Base-by-base conservation (phyloP, 2,888 invertebrate species). In the Diaperis boleti region DNA sequence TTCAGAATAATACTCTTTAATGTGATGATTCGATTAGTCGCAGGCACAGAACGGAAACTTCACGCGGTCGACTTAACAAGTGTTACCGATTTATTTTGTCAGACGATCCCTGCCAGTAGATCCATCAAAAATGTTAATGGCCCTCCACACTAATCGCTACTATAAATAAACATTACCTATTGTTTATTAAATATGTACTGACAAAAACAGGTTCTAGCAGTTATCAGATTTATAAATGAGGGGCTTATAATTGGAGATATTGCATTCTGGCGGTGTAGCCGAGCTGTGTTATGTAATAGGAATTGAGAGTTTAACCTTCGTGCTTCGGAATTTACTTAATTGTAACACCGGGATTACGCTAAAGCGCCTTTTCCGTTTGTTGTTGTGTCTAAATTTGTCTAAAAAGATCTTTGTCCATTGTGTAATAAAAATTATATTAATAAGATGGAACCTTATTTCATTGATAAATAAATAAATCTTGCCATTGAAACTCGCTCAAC, bases 1-100 rank as follows among this genome's bases (percentile, higher is more conserved):
- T 39, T 52, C 52, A 37, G 52, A 52, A 52, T 50, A 50, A 50
- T 52, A 22, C 33, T 22, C 39, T 22, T 22, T 52, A 52, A 52
- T 52, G 52, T 52, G 52, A 41, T 29, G 52, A 52, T 39, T 52
- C 39, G 39, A 52, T 52, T 52, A 52, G 39, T 37, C 29, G 10
- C 13, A 37, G 14, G 37, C 18, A 17, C 5, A 42, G 18, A 42
- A 42, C 42, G n/a, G n/a, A n/a, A n/a, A n/a, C 20, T 42, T 42
- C 42, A 42, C 42, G 13, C 5, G 14, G 3, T 1, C 15, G 15
- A 39, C 14, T 15, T 17, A 39, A 39, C 39, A 39, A 39, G 39
- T 17, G 39, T 39, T 13, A 13, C 42, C 11, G n/a, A 22, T 20
- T 18, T 15, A 17, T 41, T 41, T 41, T 41, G 18, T 41, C 41